These are phyloP conservation scores for Scaptomyza caliginosa DNA, from an alignment of 2,888 invertebrate genomes.

Conservation along the genomic window DNA sequence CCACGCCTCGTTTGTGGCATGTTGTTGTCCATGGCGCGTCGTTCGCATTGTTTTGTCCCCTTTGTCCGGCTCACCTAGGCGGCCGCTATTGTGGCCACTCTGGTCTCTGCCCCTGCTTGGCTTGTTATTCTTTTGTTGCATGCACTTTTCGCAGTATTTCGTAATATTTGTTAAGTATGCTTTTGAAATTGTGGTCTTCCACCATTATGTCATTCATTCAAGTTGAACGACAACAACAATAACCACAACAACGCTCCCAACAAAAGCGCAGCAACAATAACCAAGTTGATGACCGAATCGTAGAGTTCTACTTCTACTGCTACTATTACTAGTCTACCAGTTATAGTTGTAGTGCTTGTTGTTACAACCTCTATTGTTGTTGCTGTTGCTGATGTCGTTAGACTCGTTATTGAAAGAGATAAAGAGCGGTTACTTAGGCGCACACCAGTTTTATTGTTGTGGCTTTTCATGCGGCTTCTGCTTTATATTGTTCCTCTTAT, in stretches of 20 bases:
- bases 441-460: slow-evolving; percentile 64
- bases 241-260: slow-evolving; percentile 27
- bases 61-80: slow-evolving; percentile 71
- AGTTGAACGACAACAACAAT: slow-evolving; percentile 45
- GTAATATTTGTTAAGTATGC: slow-evolving; percentile 77
- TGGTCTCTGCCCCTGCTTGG: slow-evolving; percentile 20
- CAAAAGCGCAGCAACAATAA: slow-evolving; percentile 56
- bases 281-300: slow-evolving; percentile 49
- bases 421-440: slow-evolving; percentile 80
- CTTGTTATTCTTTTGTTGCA: slow-evolving; percentile 73
- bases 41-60: slow-evolving; percentile 64
- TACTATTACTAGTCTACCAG: slow-evolving; percentile 10
- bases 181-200: slow-evolving; percentile 79
- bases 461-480: slow-evolving; percentile 19
- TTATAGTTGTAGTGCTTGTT: slow-evolving; percentile 26
- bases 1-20: slow-evolving; percentile 36
- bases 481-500: slow-evolving; percentile 36
- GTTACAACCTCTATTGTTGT: slow-evolving; percentile 1
- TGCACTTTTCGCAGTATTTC: slow-evolving; percentile 78
- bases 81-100: slow-evolving; percentile 42
- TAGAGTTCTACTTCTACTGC: slow-evolving; percentile 56
- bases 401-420: slow-evolving; percentile 79
- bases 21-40: slow-evolving; percentile 58
- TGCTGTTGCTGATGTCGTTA: slow-evolving; percentile 46
- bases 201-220: slow-evolving; percentile 78